Evolutionary conservation across 2,797 vertebrate species (phyloP).

Genomic region (Falco rusticolus): DNA sequence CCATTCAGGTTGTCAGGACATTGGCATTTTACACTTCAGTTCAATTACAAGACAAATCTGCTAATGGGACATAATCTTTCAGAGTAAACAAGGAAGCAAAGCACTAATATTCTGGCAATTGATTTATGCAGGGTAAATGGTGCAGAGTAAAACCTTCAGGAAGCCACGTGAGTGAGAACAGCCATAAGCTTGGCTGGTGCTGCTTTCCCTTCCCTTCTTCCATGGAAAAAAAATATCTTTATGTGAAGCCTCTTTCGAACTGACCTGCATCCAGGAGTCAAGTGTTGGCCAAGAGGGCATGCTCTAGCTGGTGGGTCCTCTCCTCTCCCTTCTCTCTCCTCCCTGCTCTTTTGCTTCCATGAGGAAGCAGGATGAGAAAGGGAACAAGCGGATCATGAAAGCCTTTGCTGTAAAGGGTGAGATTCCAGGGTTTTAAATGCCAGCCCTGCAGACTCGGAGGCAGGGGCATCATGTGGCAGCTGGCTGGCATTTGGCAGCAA

Average conservation of each 20-base stretch:
- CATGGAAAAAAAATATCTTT: not conserved
- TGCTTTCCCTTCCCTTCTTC: not conserved
- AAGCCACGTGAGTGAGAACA: not conserved
- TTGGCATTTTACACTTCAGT: conserved; percentile 59
- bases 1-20: conserved; percentile 31
- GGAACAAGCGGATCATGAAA: not conserved
- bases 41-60: conserved; percentile 70
- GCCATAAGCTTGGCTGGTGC: not conserved
- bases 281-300: not conserved
- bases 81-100: conserved; percentile 60
- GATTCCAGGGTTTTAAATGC: fast-evolving
- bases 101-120: conserved; percentile 58
- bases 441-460: not conserved
- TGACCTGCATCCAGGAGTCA: not conserved
- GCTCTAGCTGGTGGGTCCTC: not conserved
- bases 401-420: not conserved
- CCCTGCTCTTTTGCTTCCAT: fast-evolving
- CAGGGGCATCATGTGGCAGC: not conserved
- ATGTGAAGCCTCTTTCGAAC: not conserved
- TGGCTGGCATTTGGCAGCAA: fast-evolving
- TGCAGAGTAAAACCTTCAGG: conserved; percentile 46
- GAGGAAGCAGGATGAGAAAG: not conserved
- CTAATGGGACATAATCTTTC: conserved; percentile 65
- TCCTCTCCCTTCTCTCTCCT: not conserved
- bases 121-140: conserved; percentile 62